Percentiles rank a stretch among this genome's conserved stretches.
These are phyloP conservation scores for Saccostrea cuccullata DNA, from an alignment of 1,140 invertebrate genomes.

Conservation along the genomic window DNA sequence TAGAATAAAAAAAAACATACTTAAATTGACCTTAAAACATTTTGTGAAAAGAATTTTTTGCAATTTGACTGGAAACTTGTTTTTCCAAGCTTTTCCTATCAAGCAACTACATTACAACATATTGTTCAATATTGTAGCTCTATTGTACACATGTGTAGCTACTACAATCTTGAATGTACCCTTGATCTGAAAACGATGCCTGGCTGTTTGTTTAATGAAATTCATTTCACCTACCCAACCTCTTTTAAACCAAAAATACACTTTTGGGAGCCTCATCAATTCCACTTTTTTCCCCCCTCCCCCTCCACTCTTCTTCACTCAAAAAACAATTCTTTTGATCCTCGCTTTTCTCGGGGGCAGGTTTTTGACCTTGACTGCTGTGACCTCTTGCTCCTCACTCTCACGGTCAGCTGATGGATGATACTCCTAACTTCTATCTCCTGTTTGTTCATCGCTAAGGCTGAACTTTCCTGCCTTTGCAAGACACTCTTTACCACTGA, in stretches of 20 bases:
- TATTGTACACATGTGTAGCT: no score
- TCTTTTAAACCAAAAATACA: constrained; percentile 6
- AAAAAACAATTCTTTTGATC: constrained; percentile 58
- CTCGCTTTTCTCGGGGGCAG: constrained; percentile 8
- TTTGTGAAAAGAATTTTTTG: no score
- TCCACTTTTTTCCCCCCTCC: constrained; percentile 48
- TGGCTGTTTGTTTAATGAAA: no score
- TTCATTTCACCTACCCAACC: background rate
- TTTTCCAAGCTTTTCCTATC: no score
- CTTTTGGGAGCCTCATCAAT: background rate
- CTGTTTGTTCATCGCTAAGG: background rate
- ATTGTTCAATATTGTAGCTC: no score
- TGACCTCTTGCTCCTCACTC: background rate
- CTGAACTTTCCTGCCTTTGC: background rate
- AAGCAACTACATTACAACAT: no score
- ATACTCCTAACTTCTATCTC: background rate
- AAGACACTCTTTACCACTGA: constrained; percentile 14
- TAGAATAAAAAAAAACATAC: no score
- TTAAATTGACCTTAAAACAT: no score
- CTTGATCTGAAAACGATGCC: no score
- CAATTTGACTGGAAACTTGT: no score
- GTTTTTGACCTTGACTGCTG: constrained; percentile 22
- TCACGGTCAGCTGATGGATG: background rate
- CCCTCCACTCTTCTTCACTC: constrained; percentile 59
- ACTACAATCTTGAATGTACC: no score